A percentile compares a stretch with the other conserved stretches of the same genome.
These are phyloP conservation scores for Gastracanthus pulcherrimus DNA, from an alignment of 2,888 invertebrate species.

Conservation along the genomic window DNA sequence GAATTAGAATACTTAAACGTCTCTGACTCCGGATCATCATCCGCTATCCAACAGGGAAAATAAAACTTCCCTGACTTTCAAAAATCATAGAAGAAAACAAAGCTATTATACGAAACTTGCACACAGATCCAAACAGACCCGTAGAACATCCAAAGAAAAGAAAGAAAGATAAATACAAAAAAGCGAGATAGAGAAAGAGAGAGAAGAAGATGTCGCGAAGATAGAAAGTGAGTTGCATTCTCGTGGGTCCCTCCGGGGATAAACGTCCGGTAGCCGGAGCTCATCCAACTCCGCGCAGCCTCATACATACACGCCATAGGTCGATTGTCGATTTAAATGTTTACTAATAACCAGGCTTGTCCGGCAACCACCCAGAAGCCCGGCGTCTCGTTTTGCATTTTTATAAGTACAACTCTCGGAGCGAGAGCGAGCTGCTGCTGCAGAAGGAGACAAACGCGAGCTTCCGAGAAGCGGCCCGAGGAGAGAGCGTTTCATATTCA, in stretches of 20 bases:
- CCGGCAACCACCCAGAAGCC: conserved; percentile 77
- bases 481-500: conserved; percentile 73
- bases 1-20: too few species aligned
- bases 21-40: too few species aligned
- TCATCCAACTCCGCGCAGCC: not conserved
- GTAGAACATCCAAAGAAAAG: not conserved
- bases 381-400: conserved; percentile 74
- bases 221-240: conserved; percentile 39
- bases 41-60: too few species aligned
- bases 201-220: conserved; percentile 14
- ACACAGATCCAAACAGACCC: too few species aligned
- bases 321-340: conserved; percentile 77
- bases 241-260: not conserved
- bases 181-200: not conserved
- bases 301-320: not conserved
- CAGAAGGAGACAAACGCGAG: conserved; percentile 44
- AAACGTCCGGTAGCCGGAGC: not conserved
- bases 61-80: too few species aligned
- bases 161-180: not conserved
- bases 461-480: conserved; percentile 68
- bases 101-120: too few species aligned
- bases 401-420: conserved; percentile 73
- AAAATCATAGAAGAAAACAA: not conserved
- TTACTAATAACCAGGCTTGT: conserved; percentile 78
- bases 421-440: not conserved